These are phyloP conservation scores for Drosophila nigromelanica DNA, from an alignment of 1,140 invertebrate species.

Conservation along the genomic window DNA sequence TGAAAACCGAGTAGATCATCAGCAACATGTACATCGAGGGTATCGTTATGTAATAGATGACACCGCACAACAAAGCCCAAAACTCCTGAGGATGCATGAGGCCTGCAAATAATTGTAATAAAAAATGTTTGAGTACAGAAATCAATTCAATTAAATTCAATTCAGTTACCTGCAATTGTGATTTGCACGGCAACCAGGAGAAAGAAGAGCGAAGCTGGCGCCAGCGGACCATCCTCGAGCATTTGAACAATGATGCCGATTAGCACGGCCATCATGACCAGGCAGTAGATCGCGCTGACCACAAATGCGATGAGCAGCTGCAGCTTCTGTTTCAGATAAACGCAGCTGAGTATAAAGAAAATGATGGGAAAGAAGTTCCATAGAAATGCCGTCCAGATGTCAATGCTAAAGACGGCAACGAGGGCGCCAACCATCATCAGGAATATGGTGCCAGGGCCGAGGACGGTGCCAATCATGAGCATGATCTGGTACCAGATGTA, in stretches of 20 bases:
- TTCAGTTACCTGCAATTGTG: conserved; percentile 85
- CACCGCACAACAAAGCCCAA: conserved; percentile 89
- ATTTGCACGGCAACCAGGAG: conserved; percentile 87
- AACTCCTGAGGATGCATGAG: conserved; percentile 94
- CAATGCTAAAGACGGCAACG: conserved; percentile 91
- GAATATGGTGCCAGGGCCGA: conserved; percentile 90
- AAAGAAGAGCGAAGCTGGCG: conserved; percentile 92
- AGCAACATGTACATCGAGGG: conserved; percentile 97
- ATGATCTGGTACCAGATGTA: conserved; percentile 93
- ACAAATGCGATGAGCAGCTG: conserved; percentile 90
- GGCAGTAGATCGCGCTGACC: conserved; percentile 91
- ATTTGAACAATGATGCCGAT: conserved; percentile 94
- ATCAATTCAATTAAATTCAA: too few relatives aligned
- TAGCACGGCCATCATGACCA: conserved; percentile 97
- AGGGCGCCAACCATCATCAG: conserved; percentile 96
- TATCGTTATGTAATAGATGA: conserved; percentile 95
- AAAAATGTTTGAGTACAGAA: too few relatives aligned
- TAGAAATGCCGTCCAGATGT: conserved; percentile 91
- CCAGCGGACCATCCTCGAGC: conserved; percentile 90
- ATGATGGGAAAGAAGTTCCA: conserved; percentile 91
- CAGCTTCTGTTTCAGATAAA: conserved; percentile 88
- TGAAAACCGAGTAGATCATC: conserved; percentile 95
- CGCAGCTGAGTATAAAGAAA: conserved; percentile 90
- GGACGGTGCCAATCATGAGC: conserved; percentile 84
- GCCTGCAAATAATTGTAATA: conserved; percentile 53